Percentiles rank a stretch among this genome's conserved stretches.
phyloP scores from a whole-genome alignment of 2,797 vertebrate species.

The Semotilus atromaculatus region DNA sequence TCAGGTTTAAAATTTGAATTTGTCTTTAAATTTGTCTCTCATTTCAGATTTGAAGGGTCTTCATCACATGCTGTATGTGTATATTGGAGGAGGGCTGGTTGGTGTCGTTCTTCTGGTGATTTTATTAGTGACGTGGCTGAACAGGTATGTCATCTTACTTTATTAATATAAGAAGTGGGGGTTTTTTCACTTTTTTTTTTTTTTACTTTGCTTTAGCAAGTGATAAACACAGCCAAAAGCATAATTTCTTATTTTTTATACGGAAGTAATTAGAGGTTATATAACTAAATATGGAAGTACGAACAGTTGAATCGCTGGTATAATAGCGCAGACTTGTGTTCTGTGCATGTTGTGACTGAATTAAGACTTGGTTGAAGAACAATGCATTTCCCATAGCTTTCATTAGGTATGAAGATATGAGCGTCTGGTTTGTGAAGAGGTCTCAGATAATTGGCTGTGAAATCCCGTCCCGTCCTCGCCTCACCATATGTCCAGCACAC shows the following conservation, averaged over 20 bases:
- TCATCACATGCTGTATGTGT: constrained; percentile 71
- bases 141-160: constrained; percentile 63
- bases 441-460: constrained; percentile 25
- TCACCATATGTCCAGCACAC: constrained; percentile 17
- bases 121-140: constrained; percentile 63
- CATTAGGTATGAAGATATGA: constrained; percentile 1
- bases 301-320: not conserved
- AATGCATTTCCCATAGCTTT: not conserved
- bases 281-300: no score
- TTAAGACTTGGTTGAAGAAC: not conserved
- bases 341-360: not conserved
- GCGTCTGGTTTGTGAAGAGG: constrained; percentile 4
- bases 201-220: not conserved
- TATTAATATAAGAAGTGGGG: no score
- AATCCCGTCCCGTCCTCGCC: constrained; percentile 11
- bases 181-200: not conserved
- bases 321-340: not conserved
- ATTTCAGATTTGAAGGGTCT: constrained; percentile 67
- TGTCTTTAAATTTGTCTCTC: constrained; percentile 31
- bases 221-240: not conserved
- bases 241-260: not conserved
- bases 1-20: no score
- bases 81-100: constrained; percentile 69
- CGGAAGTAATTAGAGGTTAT: not conserved
- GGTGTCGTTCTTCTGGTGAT: constrained; percentile 67